These are phyloP conservation scores for Microctonus hyperodae DNA, from an alignment of 2,888 invertebrate species.

Conservation along the genomic window DNA sequence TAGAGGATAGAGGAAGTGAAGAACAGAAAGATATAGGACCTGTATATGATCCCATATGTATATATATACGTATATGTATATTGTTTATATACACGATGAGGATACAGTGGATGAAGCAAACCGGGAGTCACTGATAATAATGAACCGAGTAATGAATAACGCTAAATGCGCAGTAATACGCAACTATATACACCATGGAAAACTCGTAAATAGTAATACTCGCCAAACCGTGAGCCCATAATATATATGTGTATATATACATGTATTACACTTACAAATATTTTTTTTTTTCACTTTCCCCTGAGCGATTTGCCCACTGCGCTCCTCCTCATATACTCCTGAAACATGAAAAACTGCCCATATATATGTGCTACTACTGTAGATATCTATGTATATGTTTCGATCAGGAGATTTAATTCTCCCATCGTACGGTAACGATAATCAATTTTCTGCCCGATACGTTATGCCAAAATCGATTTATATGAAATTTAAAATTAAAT, in stretches of 20 bases:
- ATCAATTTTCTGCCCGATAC: slow-evolving; percentile 18
- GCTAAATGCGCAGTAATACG: slow-evolving; percentile 40
- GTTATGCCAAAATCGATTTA: slow-evolving; percentile 8
- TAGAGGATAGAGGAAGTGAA: slow-evolving; percentile 41
- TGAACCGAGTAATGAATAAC: slow-evolving; percentile 51
- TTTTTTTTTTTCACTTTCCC: slow-evolving; percentile 15
- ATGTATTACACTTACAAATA: slow-evolving; percentile 14
- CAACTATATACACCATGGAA: slow-evolving; percentile 42
- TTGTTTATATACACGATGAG: neutral
- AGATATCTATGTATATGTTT: slow-evolving; percentile 24
- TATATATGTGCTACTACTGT: slow-evolving; percentile 36
- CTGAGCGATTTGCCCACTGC: slow-evolving; percentile 38
- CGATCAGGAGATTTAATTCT: slow-evolving; percentile 33
- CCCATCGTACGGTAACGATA: slow-evolving; percentile 9
- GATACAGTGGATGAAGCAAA: slow-evolving; percentile 11
- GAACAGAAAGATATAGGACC: slow-evolving; percentile 28
- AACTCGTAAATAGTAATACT: slow-evolving; percentile 43
- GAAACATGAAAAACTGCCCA: slow-evolving; percentile 31
- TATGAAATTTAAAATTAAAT: neutral
- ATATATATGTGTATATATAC: slow-evolving; percentile 23
- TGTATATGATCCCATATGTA: neutral
- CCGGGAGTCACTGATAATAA: slow-evolving; percentile 41
- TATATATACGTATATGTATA: slow-evolving; percentile 6
- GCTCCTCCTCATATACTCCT: slow-evolving; percentile 9
- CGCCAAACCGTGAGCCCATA: neutral